Evolutionary conservation across 2,113 vertebrate species (phyloP).

Genomic region (Diadophis punctatus): DNA sequence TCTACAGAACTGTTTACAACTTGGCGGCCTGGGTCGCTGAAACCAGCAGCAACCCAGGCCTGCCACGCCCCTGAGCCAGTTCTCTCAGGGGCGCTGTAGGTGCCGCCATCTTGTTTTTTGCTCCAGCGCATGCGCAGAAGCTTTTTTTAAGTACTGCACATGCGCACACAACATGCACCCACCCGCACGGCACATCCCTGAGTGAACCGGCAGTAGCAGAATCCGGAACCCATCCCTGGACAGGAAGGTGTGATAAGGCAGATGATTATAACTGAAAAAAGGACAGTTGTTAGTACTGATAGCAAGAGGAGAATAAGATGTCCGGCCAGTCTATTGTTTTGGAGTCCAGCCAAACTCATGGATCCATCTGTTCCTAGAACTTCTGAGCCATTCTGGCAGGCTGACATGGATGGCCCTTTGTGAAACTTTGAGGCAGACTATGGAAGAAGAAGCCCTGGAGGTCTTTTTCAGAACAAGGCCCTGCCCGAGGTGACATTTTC

Average conservation of each 20-base stretch:
- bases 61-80: too few relatives aligned
- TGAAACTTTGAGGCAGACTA: slow-evolving; percentile 54
- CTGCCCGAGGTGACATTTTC: slow-evolving; percentile 51
- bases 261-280: background rate
- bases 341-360: slow-evolving; percentile 17
- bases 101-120: too few relatives aligned
- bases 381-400: slow-evolving; percentile 39
- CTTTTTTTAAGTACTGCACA: too few relatives aligned
- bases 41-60: too few relatives aligned
- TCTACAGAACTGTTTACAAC: too few relatives aligned
- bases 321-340: slow-evolving; percentile 19
- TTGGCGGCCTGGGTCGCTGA: too few relatives aligned
- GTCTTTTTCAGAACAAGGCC: slow-evolving; percentile 42
- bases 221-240: too few relatives aligned
- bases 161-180: too few relatives aligned
- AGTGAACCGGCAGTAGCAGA: too few relatives aligned
- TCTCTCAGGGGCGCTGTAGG: too few relatives aligned
- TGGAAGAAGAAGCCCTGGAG: background rate
- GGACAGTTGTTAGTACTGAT: background rate
- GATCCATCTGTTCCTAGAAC: slow-evolving; percentile 48
- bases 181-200: too few relatives aligned
- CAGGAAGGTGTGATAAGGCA: background rate
- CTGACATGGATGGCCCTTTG: slow-evolving; percentile 56
- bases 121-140: too few relatives aligned
- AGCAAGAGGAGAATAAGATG: slow-evolving; percentile 16